phyloP scores from a whole-genome alignment of 2,113 vertebrate species.

The Dasypus novemcinctus region DNA sequence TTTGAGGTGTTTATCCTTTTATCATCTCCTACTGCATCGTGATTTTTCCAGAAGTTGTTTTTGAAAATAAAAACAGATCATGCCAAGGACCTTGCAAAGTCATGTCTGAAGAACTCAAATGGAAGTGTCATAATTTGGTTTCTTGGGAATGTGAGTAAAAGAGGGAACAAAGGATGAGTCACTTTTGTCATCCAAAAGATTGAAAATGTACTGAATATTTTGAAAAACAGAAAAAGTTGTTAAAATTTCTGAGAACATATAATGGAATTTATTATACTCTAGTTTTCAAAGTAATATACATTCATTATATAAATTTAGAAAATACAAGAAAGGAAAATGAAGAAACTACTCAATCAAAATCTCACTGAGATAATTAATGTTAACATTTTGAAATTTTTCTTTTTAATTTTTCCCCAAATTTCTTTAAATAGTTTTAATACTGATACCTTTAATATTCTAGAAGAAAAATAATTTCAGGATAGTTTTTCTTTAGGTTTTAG shows the following conservation, averaged over 20 bases:
- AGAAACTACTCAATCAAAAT: not conserved
- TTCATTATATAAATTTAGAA: constrained; percentile 4
- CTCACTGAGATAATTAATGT: not conserved
- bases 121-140: not conserved
- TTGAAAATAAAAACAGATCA: constrained; percentile 39
- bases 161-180: constrained; percentile 38
- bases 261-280: not conserved
- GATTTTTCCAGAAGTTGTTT: not conserved
- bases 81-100: constrained; percentile 6
- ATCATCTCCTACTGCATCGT: not conserved
- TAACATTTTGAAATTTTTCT: not conserved
- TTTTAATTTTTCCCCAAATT: not conserved
- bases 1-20: not conserved
- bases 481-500: not conserved
- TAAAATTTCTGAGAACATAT: not conserved
- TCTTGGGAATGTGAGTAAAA: constrained; percentile 50
- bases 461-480: not conserved
- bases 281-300: not conserved
- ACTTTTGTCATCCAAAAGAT: not conserved
- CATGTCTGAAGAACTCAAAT: constrained; percentile 43
- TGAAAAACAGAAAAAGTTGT: constrained; percentile 33
- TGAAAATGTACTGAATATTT: not conserved
- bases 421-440: not conserved
- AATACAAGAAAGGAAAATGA: not conserved
- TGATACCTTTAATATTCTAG: not conserved